These are phyloP conservation scores for Stegostoma tigrinum DNA, from an alignment of 2,113 vertebrate species.

Conservation along the genomic window DNA sequence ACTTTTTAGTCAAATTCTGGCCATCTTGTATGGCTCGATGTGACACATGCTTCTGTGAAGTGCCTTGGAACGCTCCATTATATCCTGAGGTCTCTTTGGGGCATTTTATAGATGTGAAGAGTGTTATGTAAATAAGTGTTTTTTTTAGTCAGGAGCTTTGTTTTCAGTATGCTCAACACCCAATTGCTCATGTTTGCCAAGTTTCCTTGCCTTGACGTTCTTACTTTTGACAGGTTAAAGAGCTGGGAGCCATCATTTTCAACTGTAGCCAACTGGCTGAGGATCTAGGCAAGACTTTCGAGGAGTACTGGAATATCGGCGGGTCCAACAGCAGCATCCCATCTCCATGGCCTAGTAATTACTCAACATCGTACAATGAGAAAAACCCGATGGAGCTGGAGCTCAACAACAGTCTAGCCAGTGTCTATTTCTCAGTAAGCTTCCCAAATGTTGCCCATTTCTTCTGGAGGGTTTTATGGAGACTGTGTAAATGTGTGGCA, in stretches of 20 bases:
- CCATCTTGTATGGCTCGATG: no score
- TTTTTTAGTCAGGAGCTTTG: not conserved
- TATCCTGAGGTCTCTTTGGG: not conserved
- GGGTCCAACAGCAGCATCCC: slow-evolving; percentile 61
- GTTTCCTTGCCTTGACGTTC: not conserved
- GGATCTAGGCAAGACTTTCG: slow-evolving; percentile 82
- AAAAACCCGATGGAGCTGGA: slow-evolving; percentile 66
- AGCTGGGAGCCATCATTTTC: slow-evolving; percentile 72
- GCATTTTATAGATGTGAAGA: not conserved
- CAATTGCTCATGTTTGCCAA: not conserved
- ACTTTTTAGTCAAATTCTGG: no score
- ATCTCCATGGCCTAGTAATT: slow-evolving; percentile 66
- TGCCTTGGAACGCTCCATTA: no score
- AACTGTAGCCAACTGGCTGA: slow-evolving; percentile 85
- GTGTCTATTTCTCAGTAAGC: slow-evolving; percentile 75
- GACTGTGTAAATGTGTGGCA: not conserved
- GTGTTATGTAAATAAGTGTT: not conserved
- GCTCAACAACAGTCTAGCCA: slow-evolving; percentile 66
- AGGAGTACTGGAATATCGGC: slow-evolving; percentile 80
- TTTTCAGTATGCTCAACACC: not conserved
- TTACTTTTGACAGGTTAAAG: slow-evolving; percentile 72
- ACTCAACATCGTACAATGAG: slow-evolving; percentile 70
- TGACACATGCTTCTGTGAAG: no score
- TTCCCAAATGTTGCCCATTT: not conserved
- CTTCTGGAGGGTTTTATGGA: not conserved